phyloP scores from a whole-genome alignment of 1,140 invertebrate genomes.

The Brachionus rotundiformis region DNA sequence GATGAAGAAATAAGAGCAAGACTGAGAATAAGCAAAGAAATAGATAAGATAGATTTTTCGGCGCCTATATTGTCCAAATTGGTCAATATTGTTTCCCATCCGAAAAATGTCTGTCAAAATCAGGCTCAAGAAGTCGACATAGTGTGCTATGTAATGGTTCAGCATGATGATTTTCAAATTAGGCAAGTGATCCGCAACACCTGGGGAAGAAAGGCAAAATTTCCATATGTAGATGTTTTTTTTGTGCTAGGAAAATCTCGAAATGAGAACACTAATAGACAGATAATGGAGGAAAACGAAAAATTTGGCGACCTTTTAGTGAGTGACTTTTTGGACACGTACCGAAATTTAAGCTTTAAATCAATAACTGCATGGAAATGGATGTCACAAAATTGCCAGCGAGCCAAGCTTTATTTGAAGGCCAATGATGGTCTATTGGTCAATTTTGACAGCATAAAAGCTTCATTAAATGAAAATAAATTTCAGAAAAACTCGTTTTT shows the following conservation, averaged over 20 bases:
- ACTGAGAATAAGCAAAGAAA: neutral
- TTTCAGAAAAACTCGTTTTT: neutral
- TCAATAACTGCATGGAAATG: constrained; percentile 14
- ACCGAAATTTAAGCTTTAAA: neutral
- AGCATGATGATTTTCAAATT: neutral
- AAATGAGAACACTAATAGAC: neutral
- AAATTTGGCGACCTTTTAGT: neutral
- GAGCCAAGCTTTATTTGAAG: neutral
- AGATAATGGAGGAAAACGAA: neutral
- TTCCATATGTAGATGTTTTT: constrained; percentile 6
- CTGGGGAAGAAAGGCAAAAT: neutral
- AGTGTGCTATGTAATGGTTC: neutral
- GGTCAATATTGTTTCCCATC: neutral
- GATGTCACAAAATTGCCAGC: neutral
- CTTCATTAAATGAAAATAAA: neutral
- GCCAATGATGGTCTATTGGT: neutral
- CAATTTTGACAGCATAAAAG: neutral
- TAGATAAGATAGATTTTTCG: neutral
- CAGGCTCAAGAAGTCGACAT: neutral
- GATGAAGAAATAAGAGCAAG: neutral
- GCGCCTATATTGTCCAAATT: neutral
- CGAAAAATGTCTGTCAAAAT: neutral
- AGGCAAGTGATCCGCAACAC: neutral
- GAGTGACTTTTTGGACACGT: neutral
- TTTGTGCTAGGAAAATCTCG: neutral